phyloP scores from a whole-genome alignment of 2,888 invertebrate genomes.

The Cryptocephalus moraei region DNA sequence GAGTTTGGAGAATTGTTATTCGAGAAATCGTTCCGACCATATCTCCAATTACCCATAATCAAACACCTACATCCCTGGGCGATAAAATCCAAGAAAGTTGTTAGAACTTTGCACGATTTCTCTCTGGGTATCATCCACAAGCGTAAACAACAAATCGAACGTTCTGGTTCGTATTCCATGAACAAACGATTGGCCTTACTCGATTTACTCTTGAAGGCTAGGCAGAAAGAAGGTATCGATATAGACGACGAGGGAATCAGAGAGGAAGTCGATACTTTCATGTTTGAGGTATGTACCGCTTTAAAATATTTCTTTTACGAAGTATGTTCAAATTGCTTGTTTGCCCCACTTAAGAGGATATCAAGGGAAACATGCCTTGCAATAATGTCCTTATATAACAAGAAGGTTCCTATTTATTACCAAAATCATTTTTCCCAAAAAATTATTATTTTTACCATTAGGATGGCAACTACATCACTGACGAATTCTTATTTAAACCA shows the following conservation, averaged over 20 bases:
- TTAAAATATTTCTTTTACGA: not conserved
- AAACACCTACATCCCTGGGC: constrained; percentile 1
- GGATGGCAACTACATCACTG: too few relatives aligned
- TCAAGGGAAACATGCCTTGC: not conserved
- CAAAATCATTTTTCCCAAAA: too few relatives aligned
- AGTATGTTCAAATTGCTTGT: not conserved
- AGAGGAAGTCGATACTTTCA: constrained; percentile 53
- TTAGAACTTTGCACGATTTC: constrained; percentile 9
- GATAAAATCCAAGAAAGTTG: not conserved
- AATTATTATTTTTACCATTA: too few relatives aligned
- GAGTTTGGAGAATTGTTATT: constrained; percentile 6
- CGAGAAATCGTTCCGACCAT: constrained; percentile 9
- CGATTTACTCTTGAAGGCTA: constrained; percentile 44
- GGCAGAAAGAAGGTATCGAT: constrained; percentile 35
- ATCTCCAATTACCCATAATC: constrained; percentile 4
- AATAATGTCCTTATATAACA: not conserved
- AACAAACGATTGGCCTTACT: constrained; percentile 43
- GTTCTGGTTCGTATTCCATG: constrained; percentile 4
- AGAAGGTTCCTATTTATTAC: too few relatives aligned
- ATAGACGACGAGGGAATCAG: constrained; percentile 46
- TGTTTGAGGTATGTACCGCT: constrained; percentile 39
- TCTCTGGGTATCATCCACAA: constrained; percentile 10
- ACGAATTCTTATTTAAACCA: not conserved
- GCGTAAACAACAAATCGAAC: constrained; percentile 4
- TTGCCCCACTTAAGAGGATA: too few relatives aligned